A percentile compares a stretch with the other conserved stretches of the same genome.
Evolutionary conservation across 2,888 invertebrate genomes (phyloP).

Genomic region (Periphyllus acericola): DNA sequence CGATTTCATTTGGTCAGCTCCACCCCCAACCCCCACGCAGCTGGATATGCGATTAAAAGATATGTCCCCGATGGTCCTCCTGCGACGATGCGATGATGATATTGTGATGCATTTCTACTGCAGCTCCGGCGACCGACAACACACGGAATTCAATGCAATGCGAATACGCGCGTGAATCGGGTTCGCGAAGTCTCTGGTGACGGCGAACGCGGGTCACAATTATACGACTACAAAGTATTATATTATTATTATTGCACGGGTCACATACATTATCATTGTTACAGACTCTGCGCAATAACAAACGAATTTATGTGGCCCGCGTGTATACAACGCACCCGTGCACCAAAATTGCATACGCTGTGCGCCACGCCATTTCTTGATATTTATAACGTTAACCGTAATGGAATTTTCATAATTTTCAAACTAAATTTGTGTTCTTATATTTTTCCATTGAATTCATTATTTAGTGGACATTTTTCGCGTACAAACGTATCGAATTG

Average conservation of each 20-base stretch:
- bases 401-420: too few species aligned
- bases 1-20: slow-evolving; percentile 31
- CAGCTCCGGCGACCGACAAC: neutral
- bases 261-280: neutral
- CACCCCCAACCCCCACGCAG: neutral
- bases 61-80: slow-evolving; percentile 31
- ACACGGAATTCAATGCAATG: too few species aligned
- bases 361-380: neutral
- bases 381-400: too few species aligned
- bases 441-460: too few species aligned
- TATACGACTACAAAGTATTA: neutral
- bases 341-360: neutral
- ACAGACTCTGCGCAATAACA: neutral
- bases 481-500: too few species aligned
- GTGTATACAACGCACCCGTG: neutral
- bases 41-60: neutral
- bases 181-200: neutral
- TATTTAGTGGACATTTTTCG: too few species aligned
- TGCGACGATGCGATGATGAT: neutral
- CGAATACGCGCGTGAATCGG: too few species aligned
- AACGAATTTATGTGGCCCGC: neutral
- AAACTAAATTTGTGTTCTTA: too few species aligned
- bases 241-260: neutral
- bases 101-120: neutral
- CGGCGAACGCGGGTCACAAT: neutral